phyloP scores from a whole-genome alignment of 2,888 invertebrate species.

The Pocota personata region DNA sequence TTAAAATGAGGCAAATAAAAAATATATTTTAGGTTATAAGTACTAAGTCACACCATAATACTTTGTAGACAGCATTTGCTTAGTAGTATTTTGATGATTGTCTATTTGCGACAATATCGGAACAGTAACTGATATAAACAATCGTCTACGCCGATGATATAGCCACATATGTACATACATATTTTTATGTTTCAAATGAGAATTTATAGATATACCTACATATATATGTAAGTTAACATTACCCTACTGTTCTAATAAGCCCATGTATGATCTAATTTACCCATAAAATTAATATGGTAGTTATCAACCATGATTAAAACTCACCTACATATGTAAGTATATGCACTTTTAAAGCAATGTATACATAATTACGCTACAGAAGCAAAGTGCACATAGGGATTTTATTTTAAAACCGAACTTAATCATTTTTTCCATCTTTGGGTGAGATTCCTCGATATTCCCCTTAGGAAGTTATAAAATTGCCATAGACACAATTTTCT shows the following conservation, averaged over 20 bases:
- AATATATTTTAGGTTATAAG: neutral
- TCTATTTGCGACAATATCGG: too few relatives aligned
- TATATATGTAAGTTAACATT: neutral
- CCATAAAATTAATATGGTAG: constrained; percentile 10
- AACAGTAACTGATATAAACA: too few relatives aligned
- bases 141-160: too few relatives aligned
- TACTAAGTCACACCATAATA: constrained; percentile 32
- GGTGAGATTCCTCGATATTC: constrained; percentile 26
- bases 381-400: constrained; percentile 51
- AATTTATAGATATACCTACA: too few relatives aligned
- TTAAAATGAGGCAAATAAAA: neutral
- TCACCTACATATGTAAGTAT: too few relatives aligned
- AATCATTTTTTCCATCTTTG: constrained; percentile 59
- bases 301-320: constrained; percentile 45
- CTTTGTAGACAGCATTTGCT: neutral
- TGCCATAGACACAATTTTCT: constrained; percentile 37
- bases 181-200: too few relatives aligned
- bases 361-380: constrained; percentile 28
- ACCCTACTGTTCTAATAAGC: constrained; percentile 33
- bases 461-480: constrained; percentile 43
- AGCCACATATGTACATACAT: too few relatives aligned
- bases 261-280: constrained; percentile 23
- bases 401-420: constrained; percentile 12
- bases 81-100: too few relatives aligned
- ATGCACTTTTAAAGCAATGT: constrained; percentile 39